Conservation (phyloP, 2,797 vertebrate genomes). For the Gymnodraco acuticeps region DNA sequence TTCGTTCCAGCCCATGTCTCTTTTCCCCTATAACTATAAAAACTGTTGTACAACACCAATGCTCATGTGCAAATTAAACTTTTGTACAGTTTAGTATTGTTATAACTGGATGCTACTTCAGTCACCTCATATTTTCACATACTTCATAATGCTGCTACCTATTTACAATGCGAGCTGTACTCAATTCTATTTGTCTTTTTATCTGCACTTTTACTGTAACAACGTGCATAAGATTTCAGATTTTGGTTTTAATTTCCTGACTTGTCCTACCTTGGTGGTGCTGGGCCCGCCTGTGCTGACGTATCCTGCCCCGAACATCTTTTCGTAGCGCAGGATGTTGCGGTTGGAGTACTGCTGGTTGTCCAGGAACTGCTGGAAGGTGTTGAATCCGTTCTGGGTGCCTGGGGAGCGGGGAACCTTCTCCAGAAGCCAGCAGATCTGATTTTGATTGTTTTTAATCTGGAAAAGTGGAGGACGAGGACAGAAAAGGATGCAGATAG, state of each 20-base stretch:
- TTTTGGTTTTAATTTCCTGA: not conserved
- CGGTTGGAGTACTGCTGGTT: constrained; percentile 88
- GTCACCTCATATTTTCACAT: too few species aligned
- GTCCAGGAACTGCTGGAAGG: constrained; percentile 90
- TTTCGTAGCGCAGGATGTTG: constrained; percentile 89
- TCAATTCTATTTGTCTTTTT: too few species aligned
- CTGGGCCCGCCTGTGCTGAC: constrained; percentile 88
- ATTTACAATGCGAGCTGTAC: too few species aligned
- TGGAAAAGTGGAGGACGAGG: constrained; percentile 43
- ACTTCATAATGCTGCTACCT: too few species aligned
- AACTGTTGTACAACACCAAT: too few species aligned
- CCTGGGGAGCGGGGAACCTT: constrained; percentile 74
- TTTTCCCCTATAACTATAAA: too few species aligned
- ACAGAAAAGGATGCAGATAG: not conserved
- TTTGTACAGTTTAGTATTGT: too few species aligned
- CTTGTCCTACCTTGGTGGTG: constrained; percentile 86
- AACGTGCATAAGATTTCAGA: too few species aligned
- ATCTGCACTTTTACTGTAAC: too few species aligned
- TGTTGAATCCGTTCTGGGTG: constrained; percentile 75
- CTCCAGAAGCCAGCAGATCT: constrained; percentile 89
- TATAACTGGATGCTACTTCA: too few species aligned
- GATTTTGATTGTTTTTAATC: constrained; percentile 91
- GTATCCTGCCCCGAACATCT: constrained; percentile 89
- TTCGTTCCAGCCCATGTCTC: not conserved
- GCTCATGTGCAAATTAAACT: too few species aligned